Evolutionary conservation across 2,888 invertebrate species (phyloP).

Genomic region (Netelia virgata): DNA sequence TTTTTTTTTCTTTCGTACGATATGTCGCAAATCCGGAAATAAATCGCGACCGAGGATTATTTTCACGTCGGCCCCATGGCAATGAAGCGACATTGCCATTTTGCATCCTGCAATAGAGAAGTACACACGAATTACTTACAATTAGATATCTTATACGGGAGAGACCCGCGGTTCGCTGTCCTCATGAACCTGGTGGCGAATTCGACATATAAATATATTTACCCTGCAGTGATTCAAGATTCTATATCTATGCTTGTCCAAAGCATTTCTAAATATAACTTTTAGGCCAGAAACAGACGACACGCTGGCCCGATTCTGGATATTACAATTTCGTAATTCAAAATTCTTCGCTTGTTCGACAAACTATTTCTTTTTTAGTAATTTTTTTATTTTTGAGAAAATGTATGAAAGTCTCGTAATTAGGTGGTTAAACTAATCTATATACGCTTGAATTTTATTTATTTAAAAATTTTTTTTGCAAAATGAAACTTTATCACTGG

Average conservation of each 20-base stretch:
- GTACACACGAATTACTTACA: conserved; percentile 14
- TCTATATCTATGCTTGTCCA: conserved; percentile 16
- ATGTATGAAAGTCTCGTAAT: not conserved
- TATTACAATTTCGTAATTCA: conserved; percentile 60
- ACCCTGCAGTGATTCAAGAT: conserved; percentile 15
- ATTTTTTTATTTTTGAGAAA: not conserved
- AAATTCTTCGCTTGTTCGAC: conserved; percentile 7
- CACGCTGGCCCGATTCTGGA: conserved; percentile 73
- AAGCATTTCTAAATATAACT: conserved; percentile 71
- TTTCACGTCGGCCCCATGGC: conserved; percentile 14
- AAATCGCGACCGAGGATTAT: not conserved
- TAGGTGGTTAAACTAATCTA: not conserved
- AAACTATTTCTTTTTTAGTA: not conserved
- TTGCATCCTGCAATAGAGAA: conserved; percentile 4
- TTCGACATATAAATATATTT: conserved; percentile 16
- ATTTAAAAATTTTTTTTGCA: no score
- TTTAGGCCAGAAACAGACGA: conserved; percentile 68
- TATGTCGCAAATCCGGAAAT: not conserved
- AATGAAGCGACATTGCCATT: conserved; percentile 29
- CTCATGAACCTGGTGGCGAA: conserved; percentile 47
- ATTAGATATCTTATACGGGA: not conserved
- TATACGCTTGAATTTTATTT: no score
- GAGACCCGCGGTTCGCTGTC: conserved; percentile 50
- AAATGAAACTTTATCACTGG: no score
- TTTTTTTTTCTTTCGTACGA: not conserved